Evolutionary conservation across 2,888 invertebrate species (phyloP).

Genomic region (Lochmaea crataegi): DNA sequence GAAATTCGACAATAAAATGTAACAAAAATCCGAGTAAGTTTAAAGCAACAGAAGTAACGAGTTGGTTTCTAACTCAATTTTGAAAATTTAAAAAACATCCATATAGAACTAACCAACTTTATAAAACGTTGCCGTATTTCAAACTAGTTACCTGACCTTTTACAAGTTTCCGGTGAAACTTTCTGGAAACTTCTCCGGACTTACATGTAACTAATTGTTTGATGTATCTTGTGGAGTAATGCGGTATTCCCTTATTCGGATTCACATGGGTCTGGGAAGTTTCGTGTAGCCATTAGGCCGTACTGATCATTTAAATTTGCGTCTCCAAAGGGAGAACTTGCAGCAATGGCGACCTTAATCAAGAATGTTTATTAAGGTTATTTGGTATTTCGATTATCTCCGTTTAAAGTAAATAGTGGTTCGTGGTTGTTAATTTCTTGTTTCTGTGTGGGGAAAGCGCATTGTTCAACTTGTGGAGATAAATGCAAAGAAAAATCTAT

Average conservation of each 20-base stretch:
- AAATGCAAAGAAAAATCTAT: too few relatives aligned
- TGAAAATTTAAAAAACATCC: neutral
- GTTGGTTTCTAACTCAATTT: neutral
- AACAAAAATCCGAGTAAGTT: neutral
- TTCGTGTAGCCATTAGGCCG: constrained; percentile 7
- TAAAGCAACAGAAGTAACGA: neutral
- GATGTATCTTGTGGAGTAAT: constrained; percentile 16
- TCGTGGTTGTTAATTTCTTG: neutral
- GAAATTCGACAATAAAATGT: neutral
- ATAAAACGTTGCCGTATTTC: neutral
- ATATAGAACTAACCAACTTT: neutral
- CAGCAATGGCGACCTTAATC: neutral
- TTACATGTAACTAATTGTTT: constrained; percentile 17
- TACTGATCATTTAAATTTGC: constrained; percentile 12
- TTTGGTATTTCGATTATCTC: constrained; percentile 7
- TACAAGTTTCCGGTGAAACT: constrained; percentile 10
- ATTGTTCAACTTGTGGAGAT: neutral
- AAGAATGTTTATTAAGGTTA: constrained; percentile 7
- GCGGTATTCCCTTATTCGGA: constrained; percentile 12
- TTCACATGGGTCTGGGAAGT: constrained; percentile 17
- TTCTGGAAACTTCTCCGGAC: constrained; percentile 3
- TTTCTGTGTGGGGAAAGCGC: neutral
- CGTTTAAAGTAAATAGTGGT: neutral
- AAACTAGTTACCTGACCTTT: constrained; percentile 15
- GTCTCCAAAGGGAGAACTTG: neutral